phyloP scores from a whole-genome alignment of 2,113 vertebrate species.

The Campylomormyrus tamandua region DNA sequence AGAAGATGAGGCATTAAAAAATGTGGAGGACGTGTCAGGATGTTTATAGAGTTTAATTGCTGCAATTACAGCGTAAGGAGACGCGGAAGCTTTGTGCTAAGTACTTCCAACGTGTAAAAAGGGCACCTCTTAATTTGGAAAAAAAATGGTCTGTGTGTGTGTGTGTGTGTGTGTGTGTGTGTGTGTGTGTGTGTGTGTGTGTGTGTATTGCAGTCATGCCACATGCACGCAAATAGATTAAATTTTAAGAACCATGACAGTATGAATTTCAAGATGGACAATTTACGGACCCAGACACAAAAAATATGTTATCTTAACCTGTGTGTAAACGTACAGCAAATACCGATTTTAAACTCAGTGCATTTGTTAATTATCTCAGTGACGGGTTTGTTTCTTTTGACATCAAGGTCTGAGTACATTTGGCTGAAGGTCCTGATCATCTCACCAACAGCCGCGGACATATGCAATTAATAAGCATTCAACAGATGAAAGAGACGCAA shows the following conservation, averaged over 20 bases:
- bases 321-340: neutral
- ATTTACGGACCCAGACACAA: neutral
- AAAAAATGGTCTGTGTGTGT: neutral
- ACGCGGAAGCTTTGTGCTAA: neutral
- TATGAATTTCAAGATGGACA: neutral
- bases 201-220: neutral
- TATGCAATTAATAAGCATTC: conserved; percentile 34
- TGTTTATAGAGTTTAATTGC: neutral
- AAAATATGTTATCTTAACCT: neutral
- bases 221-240: neutral
- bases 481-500: conserved; percentile 27
- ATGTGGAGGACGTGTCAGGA: neutral
- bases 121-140: neutral
- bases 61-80: conserved; percentile 3
- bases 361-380: conserved; percentile 6
- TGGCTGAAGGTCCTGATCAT: conserved; percentile 12
- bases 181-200: neutral
- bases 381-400: conserved; percentile 4
- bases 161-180: neutral
- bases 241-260: neutral
- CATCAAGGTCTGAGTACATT: conserved; percentile 10
- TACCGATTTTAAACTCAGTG: neutral
- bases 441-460: conserved; percentile 33
- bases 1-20: neutral
- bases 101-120: neutral